These are phyloP conservation scores for Chrysolina haemoptera DNA, from an alignment of 2,888 invertebrate genomes.

Conservation along the genomic window DNA sequence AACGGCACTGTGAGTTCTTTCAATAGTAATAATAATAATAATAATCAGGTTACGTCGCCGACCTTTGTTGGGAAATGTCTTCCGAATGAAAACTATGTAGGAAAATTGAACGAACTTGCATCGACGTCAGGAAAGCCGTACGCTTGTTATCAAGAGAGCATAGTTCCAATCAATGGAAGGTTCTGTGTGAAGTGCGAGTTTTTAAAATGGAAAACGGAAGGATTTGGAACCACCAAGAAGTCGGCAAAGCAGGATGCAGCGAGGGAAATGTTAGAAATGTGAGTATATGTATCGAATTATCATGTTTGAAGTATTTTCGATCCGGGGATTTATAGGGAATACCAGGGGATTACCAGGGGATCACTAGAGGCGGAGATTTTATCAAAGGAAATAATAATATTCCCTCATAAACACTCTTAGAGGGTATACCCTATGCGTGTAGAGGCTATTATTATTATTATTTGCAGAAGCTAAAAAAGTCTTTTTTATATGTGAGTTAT, in stretches of 20 bases:
- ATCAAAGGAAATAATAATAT: no score
- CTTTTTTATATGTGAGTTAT: no score
- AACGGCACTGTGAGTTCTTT: background rate
- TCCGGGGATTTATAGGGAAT: no score
- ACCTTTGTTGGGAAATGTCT: background rate
- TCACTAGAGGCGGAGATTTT: no score
- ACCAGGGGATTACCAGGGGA: no score
- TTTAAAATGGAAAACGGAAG: slow-evolving; percentile 37
- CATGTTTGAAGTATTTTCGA: no score
- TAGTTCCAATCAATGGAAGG: slow-evolving; percentile 23
- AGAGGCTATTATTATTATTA: no score
- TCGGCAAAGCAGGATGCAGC: slow-evolving; percentile 52
- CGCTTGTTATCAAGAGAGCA: slow-evolving; percentile 42
- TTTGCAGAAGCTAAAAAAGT: no score
- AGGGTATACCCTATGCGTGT: no score
- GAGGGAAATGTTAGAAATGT: slow-evolving; percentile 47
- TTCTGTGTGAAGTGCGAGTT: slow-evolving; percentile 47
- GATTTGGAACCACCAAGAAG: slow-evolving; percentile 49
- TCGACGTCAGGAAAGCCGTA: slow-evolving; percentile 34
- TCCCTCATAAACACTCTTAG: no score
- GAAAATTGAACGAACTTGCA: slow-evolving; percentile 49
- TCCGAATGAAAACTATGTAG: slow-evolving; percentile 44
- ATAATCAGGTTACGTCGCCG: background rate
- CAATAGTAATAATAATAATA: background rate
- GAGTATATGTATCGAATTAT: slow-evolving; percentile 23